These are phyloP conservation scores for Carapus acus DNA, from an alignment of 2,797 vertebrate species.

Conservation along the genomic window DNA sequence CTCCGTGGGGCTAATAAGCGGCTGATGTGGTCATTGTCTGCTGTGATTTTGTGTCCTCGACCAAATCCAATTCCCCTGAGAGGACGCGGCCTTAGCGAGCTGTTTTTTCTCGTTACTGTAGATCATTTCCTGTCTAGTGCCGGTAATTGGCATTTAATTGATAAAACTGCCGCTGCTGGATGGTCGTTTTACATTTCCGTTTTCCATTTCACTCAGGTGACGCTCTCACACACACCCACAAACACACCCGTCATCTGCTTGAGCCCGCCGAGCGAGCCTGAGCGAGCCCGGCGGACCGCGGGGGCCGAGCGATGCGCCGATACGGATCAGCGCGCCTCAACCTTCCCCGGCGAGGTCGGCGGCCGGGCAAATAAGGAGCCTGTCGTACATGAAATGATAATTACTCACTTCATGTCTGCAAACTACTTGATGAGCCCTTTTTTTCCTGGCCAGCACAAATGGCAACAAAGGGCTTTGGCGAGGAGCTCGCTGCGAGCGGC, in stretches of 20 bases:
- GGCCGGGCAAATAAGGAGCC: slow-evolving; percentile 61
- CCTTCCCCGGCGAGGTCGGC: slow-evolving; percentile 56
- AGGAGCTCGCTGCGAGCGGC: slow-evolving; percentile 33
- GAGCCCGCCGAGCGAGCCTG: slow-evolving; percentile 48
- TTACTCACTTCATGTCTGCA: slow-evolving; percentile 64
- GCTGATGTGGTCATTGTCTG: slow-evolving; percentile 38
- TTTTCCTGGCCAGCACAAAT: slow-evolving; percentile 57
- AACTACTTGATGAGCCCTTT: slow-evolving; percentile 52
- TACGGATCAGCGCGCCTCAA: slow-evolving; percentile 64
- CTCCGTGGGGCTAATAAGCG: slow-evolving; percentile 17
- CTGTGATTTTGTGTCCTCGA: slow-evolving; percentile 28
- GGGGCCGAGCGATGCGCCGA: slow-evolving; percentile 59
- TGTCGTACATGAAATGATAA: slow-evolving; percentile 68
- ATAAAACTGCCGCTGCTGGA: too few species aligned
- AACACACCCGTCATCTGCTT: slow-evolving; percentile 56
- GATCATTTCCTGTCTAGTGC: neutral
- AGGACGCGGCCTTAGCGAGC: slow-evolving; percentile 11
- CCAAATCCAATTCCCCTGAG: slow-evolving; percentile 27
- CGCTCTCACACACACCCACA: slow-evolving; percentile 2
- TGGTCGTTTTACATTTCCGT: neutral
- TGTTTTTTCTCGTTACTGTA: slow-evolving; percentile 4
- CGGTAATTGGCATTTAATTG: too few species aligned
- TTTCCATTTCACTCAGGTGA: slow-evolving; percentile 7
- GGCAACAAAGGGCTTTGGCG: slow-evolving; percentile 53
- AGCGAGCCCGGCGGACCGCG: too few species aligned